Evolutionary conservation across 2,888 invertebrate genomes (phyloP).

Genomic region (Melieria crassipennis): DNA sequence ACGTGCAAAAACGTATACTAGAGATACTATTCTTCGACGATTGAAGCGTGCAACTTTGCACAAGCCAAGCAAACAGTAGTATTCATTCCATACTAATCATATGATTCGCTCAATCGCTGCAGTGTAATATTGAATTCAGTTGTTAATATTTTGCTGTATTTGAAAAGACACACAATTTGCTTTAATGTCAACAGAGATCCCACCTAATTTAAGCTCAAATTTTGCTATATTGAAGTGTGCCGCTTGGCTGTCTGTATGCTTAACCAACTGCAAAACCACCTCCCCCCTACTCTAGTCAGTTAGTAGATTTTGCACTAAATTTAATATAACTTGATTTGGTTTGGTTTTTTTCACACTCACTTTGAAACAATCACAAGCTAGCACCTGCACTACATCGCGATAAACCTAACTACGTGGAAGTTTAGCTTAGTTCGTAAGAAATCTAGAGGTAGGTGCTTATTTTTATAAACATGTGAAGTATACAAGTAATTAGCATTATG

Average conservation of each 20-base stretch:
- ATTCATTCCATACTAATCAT: no score
- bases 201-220: slow-evolving; percentile 20
- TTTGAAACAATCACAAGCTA: slow-evolving; percentile 1
- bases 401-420: not conserved
- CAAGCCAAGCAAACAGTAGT: no score
- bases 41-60: slow-evolving; percentile 41
- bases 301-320: slow-evolving; percentile 13
- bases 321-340: not conserved
- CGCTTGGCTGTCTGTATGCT: not conserved
- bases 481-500: no score
- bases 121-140: no score
- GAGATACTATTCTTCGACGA: slow-evolving; percentile 66
- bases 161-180: no score
- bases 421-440: not conserved
- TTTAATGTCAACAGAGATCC: slow-evolving; percentile 5
- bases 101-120: no score
- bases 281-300: slow-evolving; percentile 23
- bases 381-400: not conserved
- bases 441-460: no score
- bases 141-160: no score
- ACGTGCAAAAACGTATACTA: slow-evolving; percentile 63
- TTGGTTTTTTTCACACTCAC: not conserved
- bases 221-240: not conserved
- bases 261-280: not conserved
- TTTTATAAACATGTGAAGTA: no score